Base-by-base conservation (phyloP, 2,797 vertebrate species). In the Pseudopleuronectes americanus region DNA sequence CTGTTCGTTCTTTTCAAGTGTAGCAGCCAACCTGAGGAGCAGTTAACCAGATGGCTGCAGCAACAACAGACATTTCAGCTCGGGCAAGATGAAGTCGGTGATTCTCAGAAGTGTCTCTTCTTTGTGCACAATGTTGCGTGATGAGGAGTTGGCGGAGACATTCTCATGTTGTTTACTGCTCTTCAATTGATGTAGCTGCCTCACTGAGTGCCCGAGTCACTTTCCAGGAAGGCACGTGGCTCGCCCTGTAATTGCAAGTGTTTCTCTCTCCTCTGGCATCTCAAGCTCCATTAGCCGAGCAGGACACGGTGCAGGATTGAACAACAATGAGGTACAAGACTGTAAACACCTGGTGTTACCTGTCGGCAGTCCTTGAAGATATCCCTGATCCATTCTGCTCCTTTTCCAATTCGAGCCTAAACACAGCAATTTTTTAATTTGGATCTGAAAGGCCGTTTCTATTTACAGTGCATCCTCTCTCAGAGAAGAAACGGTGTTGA, bases 101-200 rank as follows among this genome's bases (percentile, higher is more conserved):
- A 66, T 53, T 53, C 59, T 72, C 54, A 36, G 1, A 65, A 68
- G 57, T 38, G 33, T 33, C 58, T 56, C 13, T 57, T 41, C 41
- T 54, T 64, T n/a, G 3, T 21, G 65, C 61, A 54, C 10, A 68
- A 73, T 68, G 60, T 47, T 24, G 4, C 2, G 8, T 24, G 52
- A 43, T 66, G 71, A 77, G 24, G 12, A 64, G 60, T 17, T 48
- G 26, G 31, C 68, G 23, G 26, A 43, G 23, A 62, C 28, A 22
- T 45, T 78, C 66, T 61, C 33, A n/a, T 68, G 48, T 62, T 68
- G 51, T 74, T 71, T 64, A 57, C 53, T 64, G 23, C 55, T 28
- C 22, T 71, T 26, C 38, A 36, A 54, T 36, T 59, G 38, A 71
- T 56, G 14, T 19, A 9, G 16, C 45, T 0, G 43, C 41, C 52